Base-by-base conservation (phyloP, 2,888 invertebrate genomes). In the Ormyrus thymus region DNA sequence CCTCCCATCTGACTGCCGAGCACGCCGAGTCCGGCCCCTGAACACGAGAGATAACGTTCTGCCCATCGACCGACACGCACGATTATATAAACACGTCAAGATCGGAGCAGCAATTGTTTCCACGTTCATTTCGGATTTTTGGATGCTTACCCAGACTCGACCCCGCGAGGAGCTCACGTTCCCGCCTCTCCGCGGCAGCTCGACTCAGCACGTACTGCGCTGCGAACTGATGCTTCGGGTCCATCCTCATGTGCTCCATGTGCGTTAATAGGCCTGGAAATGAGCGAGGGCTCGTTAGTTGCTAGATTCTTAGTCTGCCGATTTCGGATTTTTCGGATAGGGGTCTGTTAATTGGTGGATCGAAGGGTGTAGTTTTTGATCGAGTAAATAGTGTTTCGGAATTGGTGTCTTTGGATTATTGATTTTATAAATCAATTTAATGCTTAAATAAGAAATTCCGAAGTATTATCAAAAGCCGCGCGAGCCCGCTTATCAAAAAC, bases 211-310 rank as follows among this genome's bases (percentile, higher is more conserved):
- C 97, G 91, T 97, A 97, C 89, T 97, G 97, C 48, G 97, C 97
- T 58, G 97, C 97, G 87, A 97, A 97, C 90, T 97, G 97, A 92
- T 97, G 97, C 90, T 97, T 97, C 0, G 97, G 97, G 90, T 97
- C 97, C 97, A 97, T 97, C 87, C 97, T 93, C 97, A 97, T 97
- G 89, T 97, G 97, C 87, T 97, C 97, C 97, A 97, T 97, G 90
- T 97, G 97, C 79, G 96, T 96, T 78, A 97, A 92, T 50, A 97
- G 93, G 87, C 97, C 97, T 97, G 29, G 29, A 29, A 29, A 4
- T 0, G 29, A 29, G 29, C 29, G 29, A 29, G 29, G 4, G 29
- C 29, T 29, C 29, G 29, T 29, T 29, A 29, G 29, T 29, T 29
- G 2, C 76, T 77, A 65, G 65, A 71, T 43, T n/a, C 11, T 43